Evolutionary conservation across 1,140 invertebrate genomes (phyloP).

Genomic region (Telenomus remus): DNA sequence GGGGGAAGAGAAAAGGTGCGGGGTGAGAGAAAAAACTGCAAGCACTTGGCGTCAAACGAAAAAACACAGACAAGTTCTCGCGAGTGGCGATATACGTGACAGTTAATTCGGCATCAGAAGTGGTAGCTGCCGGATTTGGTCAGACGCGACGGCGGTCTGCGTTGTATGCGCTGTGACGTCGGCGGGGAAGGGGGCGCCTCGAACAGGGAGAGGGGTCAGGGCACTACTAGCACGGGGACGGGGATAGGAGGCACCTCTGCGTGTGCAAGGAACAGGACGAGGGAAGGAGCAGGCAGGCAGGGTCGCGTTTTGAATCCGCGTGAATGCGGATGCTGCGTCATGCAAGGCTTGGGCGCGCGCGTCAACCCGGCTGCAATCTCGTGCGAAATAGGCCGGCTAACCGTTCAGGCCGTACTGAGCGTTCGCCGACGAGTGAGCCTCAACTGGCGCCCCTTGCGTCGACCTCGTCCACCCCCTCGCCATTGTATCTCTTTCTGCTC

Average conservation of each 20-base stretch:
- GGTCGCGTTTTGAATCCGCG: slow-evolving; percentile 39
- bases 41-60: background rate
- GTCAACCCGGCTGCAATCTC: slow-evolving; percentile 30
- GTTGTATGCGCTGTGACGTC: slow-evolving; percentile 35
- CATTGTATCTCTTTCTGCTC: slow-evolving; percentile 49
- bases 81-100: slow-evolving; percentile 19
- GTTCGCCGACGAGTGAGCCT: slow-evolving; percentile 65
- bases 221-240: slow-evolving; percentile 16
- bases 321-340: slow-evolving; percentile 51
- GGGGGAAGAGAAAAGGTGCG: background rate
- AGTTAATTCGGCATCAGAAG: slow-evolving; percentile 51
- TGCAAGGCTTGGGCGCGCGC: slow-evolving; percentile 30
- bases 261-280: slow-evolving; percentile 37
- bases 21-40: slow-evolving; percentile 2
- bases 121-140: slow-evolving; percentile 48
- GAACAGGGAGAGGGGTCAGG: slow-evolving; percentile 14
- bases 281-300: slow-evolving; percentile 22
- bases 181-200: slow-evolving; percentile 7
- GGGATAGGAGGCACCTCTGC: slow-evolving; percentile 25
- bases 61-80: slow-evolving; percentile 3
- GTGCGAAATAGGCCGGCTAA: slow-evolving; percentile 71
- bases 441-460: slow-evolving; percentile 62
- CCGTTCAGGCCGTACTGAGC: slow-evolving; percentile 73
- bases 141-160: slow-evolving; percentile 40
- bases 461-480: slow-evolving; percentile 37